Evolutionary conservation across 2,113 vertebrate genomes (phyloP).

Genomic region (Atherinomorus stipes): DNA sequence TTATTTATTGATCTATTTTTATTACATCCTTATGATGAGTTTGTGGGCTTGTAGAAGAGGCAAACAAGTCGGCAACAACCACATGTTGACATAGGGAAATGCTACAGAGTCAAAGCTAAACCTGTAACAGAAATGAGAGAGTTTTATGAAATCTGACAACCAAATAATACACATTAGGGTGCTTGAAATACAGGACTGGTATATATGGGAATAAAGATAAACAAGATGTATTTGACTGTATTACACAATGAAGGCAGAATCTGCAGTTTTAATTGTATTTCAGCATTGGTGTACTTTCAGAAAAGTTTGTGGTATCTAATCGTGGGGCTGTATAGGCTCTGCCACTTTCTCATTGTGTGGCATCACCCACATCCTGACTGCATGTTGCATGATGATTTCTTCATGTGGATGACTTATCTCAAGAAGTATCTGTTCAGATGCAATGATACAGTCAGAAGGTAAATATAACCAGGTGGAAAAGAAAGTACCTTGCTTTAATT

Average conservation of each 20-base stretch:
- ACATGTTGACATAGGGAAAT: background rate
- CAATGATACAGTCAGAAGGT: background rate
- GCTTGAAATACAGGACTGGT: background rate
- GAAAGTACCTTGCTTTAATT: background rate
- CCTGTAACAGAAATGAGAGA: constrained; percentile 3
- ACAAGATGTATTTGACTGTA: background rate
- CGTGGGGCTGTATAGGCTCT: constrained; percentile 25
- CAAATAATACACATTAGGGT: background rate
- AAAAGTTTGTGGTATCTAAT: constrained; percentile 28
- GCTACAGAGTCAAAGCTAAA: background rate
- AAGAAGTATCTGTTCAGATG: background rate
- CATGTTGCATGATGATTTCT: constrained; percentile 34
- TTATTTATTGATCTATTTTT: background rate
- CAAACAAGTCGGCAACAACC: background rate
- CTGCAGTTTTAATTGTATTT: background rate
- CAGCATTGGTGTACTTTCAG: background rate
- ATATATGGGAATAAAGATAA: background rate
- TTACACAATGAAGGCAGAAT: background rate
- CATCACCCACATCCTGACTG: constrained; percentile 63
- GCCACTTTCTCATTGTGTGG: constrained; percentile 39
- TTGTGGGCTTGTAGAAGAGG: background rate
- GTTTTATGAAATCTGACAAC: background rate
- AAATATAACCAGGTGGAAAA: background rate
- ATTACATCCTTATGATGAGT: background rate
- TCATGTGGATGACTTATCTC: background rate